These are phyloP conservation scores for Emydura subglobosa DNA, from an alignment of 2,113 vertebrate genomes.

Conservation along the genomic window DNA sequence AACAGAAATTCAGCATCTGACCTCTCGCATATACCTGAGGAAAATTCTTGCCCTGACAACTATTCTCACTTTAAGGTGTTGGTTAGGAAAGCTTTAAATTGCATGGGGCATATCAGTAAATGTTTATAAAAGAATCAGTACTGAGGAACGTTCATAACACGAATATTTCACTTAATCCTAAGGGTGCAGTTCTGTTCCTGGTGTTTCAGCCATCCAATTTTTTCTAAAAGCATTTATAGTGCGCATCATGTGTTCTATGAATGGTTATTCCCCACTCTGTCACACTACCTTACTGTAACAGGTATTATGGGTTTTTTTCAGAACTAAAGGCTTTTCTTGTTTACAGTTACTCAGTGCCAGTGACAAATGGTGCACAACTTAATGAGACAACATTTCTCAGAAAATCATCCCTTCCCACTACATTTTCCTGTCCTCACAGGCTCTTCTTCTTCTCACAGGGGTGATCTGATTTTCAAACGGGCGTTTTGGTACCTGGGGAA, in stretches of 20 bases:
- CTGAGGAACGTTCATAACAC: neutral
- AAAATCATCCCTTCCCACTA: neutral
- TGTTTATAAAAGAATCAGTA: neutral
- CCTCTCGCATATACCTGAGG: neutral
- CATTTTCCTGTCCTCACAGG: fast-evolving
- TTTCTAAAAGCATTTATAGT: neutral
- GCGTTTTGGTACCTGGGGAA: neutral
- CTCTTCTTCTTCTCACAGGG: neutral
- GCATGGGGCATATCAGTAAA: neutral
- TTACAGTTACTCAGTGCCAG: neutral
- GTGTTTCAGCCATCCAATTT: neutral
- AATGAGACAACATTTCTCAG: neutral
- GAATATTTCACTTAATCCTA: neutral
- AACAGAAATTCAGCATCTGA: conserved; percentile 55
- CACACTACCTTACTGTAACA: neutral
- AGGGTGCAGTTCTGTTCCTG: neutral
- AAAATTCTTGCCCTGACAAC: neutral
- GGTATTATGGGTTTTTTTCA: neutral
- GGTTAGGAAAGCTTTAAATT: neutral
- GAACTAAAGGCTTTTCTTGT: neutral
- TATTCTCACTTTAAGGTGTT: neutral
- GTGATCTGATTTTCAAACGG: neutral
- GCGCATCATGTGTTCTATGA: neutral
- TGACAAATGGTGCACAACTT: neutral
- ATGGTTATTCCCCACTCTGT: neutral